These are phyloP conservation scores for Zosterops pallidus DNA, from an alignment of 2,113 vertebrate genomes.

Conservation along the genomic window DNA sequence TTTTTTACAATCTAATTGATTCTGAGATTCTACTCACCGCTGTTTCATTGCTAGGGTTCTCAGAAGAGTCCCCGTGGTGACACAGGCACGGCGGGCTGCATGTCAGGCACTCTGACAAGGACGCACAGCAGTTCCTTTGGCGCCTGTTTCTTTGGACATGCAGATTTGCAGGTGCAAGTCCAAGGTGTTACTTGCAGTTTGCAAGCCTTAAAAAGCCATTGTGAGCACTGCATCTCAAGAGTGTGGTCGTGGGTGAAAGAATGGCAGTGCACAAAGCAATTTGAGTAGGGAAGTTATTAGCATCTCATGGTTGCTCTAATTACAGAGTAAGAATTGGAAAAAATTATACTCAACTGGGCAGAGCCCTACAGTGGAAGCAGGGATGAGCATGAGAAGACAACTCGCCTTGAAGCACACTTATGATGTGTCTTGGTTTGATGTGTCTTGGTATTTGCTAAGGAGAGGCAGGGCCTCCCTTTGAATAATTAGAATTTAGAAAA, in stretches of 20 bases:
- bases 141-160: accelerated
- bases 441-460: too few species aligned
- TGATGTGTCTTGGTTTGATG: too few species aligned
- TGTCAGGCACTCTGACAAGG: too few species aligned
- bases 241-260: background rate
- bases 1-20: background rate
- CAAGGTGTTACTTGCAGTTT: background rate
- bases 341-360: background rate
- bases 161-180: background rate
- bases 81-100: accelerated
- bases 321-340: background rate
- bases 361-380: background rate
- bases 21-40: background rate
- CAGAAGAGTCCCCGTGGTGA: background rate
- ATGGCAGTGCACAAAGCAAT: background rate
- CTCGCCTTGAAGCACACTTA: background rate
- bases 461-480: too few species aligned
- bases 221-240: background rate
- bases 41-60: background rate
- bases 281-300: background rate
- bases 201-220: background rate
- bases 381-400: background rate
- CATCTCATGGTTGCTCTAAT: background rate
- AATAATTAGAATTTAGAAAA: too few species aligned
- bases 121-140: background rate